Base-by-base conservation (phyloP, 2,888 invertebrate genomes). In the Brassicogethes aeneus region DNA sequence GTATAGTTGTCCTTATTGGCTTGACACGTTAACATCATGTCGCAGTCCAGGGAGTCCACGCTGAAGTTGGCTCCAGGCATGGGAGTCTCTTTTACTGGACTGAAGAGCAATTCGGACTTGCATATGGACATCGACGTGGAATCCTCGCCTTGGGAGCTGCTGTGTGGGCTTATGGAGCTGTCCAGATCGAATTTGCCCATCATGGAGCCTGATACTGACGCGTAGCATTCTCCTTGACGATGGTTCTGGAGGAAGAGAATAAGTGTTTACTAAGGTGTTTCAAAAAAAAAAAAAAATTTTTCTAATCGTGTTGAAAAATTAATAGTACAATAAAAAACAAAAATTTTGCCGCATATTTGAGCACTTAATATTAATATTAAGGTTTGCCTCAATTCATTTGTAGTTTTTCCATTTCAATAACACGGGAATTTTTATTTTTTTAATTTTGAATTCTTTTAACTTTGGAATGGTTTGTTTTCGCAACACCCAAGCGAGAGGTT, bases 1-100 rank as follows among this genome's bases (percentile, higher is more conserved):
- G 92, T 93, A 66, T 93, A 93, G 72, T 93, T 93, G 69, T 91
- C 87, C 72, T 92, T 91, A 68, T 91, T 90, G 47, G 89, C 85
- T 70, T 87, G 86, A 68, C 92, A 93, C 47, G 91, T 92, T 51
- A 91, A 76, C 67, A 92, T 82, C 62, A 91, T 85, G 64, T 89
- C 89, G 70, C 89, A 86, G 68, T 93, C 92, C 55, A 93, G 74
- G 50, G 91, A 92, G 66, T 93, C 92, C 47, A 91, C 89, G 57
- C 91, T 91, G 70, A 85, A 87, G 66, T 85, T 85, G 42, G 75
- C 75, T 41, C 81, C 79, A 16, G 73, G 70, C 50, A 85, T 81
- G 29, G 74, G 74, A 50, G 77, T 80, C 70, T 92, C 91, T 68
- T 85, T 86, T 44, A 91, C 84, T 15, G 92, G 92, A 46, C 91